phyloP scores from a whole-genome alignment of 2,113 vertebrate species.

The Anolis sagrei region DNA sequence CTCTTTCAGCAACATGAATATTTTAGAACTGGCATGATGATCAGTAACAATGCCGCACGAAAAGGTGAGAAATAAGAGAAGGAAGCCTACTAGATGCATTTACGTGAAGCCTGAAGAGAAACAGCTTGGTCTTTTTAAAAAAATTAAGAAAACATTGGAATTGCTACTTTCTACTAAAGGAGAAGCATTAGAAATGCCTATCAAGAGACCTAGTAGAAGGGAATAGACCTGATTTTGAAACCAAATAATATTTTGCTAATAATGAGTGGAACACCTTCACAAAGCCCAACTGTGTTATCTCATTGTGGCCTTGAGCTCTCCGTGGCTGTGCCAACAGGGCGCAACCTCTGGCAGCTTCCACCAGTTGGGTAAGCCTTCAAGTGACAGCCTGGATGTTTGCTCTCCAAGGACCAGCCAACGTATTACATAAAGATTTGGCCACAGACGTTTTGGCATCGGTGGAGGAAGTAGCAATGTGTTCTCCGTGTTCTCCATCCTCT shows the following conservation, averaged over 20 bases:
- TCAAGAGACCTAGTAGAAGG: neutral
- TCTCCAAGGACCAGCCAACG: no score
- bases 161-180: neutral
- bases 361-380: no score
- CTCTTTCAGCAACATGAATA: neutral
- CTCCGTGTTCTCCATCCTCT: no score
- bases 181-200: neutral
- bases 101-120: neutral
- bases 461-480: no score
- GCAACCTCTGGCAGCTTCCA: no score
- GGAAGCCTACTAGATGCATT: neutral
- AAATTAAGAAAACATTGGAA: neutral
- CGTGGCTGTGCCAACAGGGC: no score
- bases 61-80: neutral
- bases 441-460: no score
- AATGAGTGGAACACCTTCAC: no score
- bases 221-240: neutral
- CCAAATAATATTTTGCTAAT: neutral
- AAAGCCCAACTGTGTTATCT: no score
- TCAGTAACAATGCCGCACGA: neutral
- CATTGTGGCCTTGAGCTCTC: no score
- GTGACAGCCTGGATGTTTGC: no score
- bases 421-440: no score
- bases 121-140: neutral
- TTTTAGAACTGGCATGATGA: neutral